Conservation (phyloP, 2,888 invertebrate genomes). For the Xiphydria camelus region DNA sequence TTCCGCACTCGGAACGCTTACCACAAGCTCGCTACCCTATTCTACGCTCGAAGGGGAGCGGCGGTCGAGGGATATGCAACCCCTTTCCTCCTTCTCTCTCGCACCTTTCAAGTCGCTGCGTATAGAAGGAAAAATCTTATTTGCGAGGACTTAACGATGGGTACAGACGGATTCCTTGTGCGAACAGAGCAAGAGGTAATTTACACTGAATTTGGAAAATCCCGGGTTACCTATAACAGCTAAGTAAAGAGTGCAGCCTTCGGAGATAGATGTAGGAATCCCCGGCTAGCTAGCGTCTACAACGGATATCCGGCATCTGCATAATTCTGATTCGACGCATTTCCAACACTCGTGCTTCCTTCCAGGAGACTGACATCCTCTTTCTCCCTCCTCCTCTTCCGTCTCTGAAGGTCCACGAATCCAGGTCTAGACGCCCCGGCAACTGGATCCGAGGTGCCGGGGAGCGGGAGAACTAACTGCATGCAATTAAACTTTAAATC, state of each 20-base stretch:
- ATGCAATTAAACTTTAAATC: conserved; percentile 49
- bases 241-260: conserved; percentile 34
- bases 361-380: not conserved
- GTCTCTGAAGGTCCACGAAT: conserved; percentile 6
- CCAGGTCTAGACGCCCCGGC: no score
- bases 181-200: conserved; percentile 42
- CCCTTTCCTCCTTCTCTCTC: no score
- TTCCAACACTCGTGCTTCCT: conserved; percentile 8
- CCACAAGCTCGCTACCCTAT: no score
- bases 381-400: conserved; percentile 9
- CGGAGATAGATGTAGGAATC: conserved; percentile 42
- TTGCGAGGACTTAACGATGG: conserved; percentile 44
- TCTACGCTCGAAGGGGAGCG: no score
- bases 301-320: conserved; percentile 43
- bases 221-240: conserved; percentile 45
- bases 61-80: no score
- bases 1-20: no score
- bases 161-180: conserved; percentile 40
- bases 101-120: no score
- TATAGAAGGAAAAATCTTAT: conserved; percentile 29
- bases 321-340: conserved; percentile 34
- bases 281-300: conserved; percentile 31
- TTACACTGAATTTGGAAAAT: conserved; percentile 51
- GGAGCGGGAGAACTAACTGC: no score
- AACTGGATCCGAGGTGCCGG: no score